A percentile compares a stretch with the other conserved stretches of the same genome.
phyloP scores from a whole-genome alignment of 2,888 invertebrate species.

The Magallana nippona region DNA sequence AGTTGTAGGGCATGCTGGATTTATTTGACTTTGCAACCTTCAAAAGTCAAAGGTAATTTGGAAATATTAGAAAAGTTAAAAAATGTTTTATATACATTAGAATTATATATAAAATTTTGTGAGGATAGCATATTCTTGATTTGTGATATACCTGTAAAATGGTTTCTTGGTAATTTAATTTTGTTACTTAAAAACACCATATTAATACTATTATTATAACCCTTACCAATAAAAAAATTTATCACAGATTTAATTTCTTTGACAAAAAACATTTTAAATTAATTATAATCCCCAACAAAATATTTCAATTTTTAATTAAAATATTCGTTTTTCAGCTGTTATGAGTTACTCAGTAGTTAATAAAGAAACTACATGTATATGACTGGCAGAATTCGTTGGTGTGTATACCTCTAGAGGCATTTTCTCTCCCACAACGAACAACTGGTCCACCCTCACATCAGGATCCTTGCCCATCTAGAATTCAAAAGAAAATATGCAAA shows the following conservation, averaged over 20 bases:
- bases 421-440: conserved; percentile 78
- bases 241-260: not conserved
- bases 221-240: too few species aligned
- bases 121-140: too few species aligned
- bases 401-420: conserved; percentile 74
- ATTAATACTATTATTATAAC: too few species aligned
- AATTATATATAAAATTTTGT: not conserved
- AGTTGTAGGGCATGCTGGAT: conserved; percentile 76
- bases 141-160: too few species aligned
- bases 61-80: not conserved
- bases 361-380: too few species aligned
- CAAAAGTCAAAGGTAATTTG: conserved; percentile 39
- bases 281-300: too few species aligned
- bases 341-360: too few species aligned
- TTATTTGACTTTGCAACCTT: conserved; percentile 71
- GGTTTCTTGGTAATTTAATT: too few species aligned
- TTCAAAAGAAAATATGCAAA: conserved; percentile 14
- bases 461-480: conserved; percentile 79
- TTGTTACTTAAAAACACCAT: too few species aligned
- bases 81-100: not conserved
- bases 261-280: not conserved
- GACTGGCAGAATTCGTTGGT: not conserved
- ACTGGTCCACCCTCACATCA: conserved; percentile 76
- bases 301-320: too few species aligned
- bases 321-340: too few species aligned